Conservation (phyloP, 2,113 vertebrate species). For the Hemiprocne comata region DNA sequence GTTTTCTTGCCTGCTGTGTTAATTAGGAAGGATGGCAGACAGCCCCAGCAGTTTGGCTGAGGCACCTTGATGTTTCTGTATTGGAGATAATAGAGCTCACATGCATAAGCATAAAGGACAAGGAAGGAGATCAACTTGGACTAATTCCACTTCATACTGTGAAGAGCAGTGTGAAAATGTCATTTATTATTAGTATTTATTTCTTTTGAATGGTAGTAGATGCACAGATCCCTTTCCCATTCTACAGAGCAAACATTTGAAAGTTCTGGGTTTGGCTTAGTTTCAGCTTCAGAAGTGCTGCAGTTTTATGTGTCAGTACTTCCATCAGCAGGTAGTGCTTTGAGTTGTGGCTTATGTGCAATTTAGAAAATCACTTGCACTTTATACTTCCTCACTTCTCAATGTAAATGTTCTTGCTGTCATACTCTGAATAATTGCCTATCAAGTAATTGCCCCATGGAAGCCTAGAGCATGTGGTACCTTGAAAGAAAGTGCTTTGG, state of each 20-base stretch:
- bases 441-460: not conserved
- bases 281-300: not conserved
- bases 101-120: not conserved
- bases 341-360: not conserved
- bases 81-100: not conserved
- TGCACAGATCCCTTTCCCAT: not conserved
- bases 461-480: not conserved
- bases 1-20: conserved; percentile 40
- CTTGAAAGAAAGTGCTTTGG: not conserved
- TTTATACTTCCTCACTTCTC: not conserved
- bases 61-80: conserved; percentile 9
- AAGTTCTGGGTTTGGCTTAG: conserved; percentile 7
- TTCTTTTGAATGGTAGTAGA: not conserved
- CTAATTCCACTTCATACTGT: not conserved
- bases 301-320: not conserved
- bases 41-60: not conserved
- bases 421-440: not conserved
- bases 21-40: conserved; percentile 45
- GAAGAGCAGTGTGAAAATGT: conserved; percentile 19
- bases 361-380: conserved; percentile 37
- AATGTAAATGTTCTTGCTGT: not conserved
- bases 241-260: not conserved
- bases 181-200: conserved; percentile 38
- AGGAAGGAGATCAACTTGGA: conserved; percentile 6
- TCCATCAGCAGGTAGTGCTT: not conserved